Base-by-base conservation (phyloP, 2,797 vertebrate genomes). In the Rachycentron canadum region DNA sequence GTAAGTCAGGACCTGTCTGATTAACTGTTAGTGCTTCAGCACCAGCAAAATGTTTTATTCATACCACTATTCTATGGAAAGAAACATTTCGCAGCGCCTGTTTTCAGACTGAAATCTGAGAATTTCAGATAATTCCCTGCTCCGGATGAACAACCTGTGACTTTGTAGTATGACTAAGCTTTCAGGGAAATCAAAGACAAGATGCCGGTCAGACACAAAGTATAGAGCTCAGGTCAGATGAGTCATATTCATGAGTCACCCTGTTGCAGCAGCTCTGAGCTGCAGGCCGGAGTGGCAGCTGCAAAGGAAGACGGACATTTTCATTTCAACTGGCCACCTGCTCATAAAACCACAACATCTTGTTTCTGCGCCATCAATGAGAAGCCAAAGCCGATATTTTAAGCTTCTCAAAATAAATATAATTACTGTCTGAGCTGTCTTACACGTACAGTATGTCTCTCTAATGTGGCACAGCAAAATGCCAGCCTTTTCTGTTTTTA, bases 241-340 rank as follows among this genome's bases (percentile, higher is more conserved):
- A 90, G 34, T 89, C 85, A 82, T 3, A 3, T 57, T 28, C 40
- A 41, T 67, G 88, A 84, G 76, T 82, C 76, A 81, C 3, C 12
- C 0, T 11, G 14, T 10, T 19, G 26, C 62, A 45, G 58, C 26
- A 12, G 67, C 26, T 6, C 73, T 13, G 16, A 68, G 47, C 50
- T 47, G 41, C 40, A 53, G 64, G 21, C 38, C 28, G 32, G 32
- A 40, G 23, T 6, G 26, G 79, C 79, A 58, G 77, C 53, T 56
- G 3, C 1, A 47, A 55, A 1, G 5, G 69, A 1, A 4, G 23
- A 3, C 2, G 56, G 30, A 65, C 6, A 25, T 25, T 70, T 59
- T 4, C 0, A 21, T 17, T 36, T 45, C 10, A 32, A 7, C 5
- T 9, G 38, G 34, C 36, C 59, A 66, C 32, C 63, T 69, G 23